These are phyloP conservation scores for Pagetopsis macropterus DNA, from an alignment of 2,797 vertebrate genomes.

Conservation along the genomic window DNA sequence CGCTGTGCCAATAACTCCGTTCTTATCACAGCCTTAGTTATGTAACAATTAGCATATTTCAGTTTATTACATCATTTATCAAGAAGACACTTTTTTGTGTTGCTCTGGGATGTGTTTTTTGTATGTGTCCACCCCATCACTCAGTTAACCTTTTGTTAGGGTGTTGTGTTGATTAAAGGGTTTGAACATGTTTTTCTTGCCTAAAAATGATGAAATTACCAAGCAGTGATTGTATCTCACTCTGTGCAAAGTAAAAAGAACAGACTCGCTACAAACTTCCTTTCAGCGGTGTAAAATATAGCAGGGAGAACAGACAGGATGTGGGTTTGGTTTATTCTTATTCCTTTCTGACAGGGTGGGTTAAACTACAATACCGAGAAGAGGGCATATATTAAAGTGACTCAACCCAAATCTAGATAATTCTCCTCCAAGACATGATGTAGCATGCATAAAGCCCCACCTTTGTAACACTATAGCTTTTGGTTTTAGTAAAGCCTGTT, in stretches of 20 bases:
- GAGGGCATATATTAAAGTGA: neutral
- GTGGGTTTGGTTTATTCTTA: neutral
- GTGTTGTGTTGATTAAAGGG: too few relatives aligned
- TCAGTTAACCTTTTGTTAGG: neutral
- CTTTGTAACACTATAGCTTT: constrained; percentile 1
- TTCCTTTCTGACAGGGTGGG: neutral
- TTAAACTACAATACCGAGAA: neutral
- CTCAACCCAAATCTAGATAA: neutral
- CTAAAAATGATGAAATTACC: neutral
- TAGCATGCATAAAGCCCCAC: constrained; percentile 26
- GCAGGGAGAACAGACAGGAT: constrained; percentile 10
- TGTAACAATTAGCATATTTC: neutral
- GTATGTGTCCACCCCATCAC: neutral
- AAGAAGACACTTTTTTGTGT: neutral
- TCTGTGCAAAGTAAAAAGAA: neutral
- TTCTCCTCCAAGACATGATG: constrained; percentile 28
- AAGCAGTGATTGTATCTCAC: neutral
- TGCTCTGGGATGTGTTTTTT: neutral
- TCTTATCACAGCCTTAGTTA: neutral
- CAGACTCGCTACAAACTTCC: neutral
- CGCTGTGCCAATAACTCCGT: too few relatives aligned
- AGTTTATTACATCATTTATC: neutral
- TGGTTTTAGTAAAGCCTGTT: neutral
- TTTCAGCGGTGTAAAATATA: neutral
- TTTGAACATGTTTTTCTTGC: neutral